Evolutionary conservation across 53 echinoderm and acorn worm species (phyloP), one percentile per base, ranked within the genome.

Genomic region (Paelopatides confundens): DNA sequence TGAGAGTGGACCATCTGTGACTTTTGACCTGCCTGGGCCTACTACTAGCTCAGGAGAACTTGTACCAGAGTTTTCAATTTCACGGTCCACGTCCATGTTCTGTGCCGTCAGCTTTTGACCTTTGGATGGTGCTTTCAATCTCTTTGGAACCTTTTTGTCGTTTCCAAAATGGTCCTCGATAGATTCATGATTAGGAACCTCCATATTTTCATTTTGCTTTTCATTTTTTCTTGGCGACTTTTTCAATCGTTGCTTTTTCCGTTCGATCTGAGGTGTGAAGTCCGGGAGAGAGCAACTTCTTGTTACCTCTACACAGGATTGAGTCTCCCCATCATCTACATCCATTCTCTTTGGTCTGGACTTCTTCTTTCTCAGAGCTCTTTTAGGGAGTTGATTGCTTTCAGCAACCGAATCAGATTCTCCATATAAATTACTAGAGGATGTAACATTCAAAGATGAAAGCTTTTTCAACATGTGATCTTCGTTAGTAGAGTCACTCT

Each of bases 351-450:
- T 95, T 31, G 92, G 94, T 12, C 97, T 88, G 24, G 81, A 67
- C 82, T 94, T 95, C 32, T 92, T 95, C 63, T 90, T 92, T 30
- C 89, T 83, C 34, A 86, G 90, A 11, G 95, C 88, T 64, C 90
- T 90, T 69, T 96, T 94, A 0, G 87, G 88, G 47, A 85, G 83
- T 24, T 85, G 92, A 67, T 86, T 90, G 77, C 81, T 95, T 69
- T 98, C 98, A 8, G 95, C 92, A 23, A 98, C 92, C 3, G 98
- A 98, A 89, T 98, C 98, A 21, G 98, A 98, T 85, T 98, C 98
- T 21, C 98, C 98, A 85, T 98, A 98, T 31, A 98, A 66, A 58
- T 95, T 95, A 87, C 95, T 98, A 9, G 98, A 95, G 36, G 95
- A 98, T 9, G 98, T 95, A 9, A 98, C 94, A 83, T 95, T 98